phyloP scores from a whole-genome alignment of 1,140 invertebrate species.

The Ptiloglossa arizonensis region DNA sequence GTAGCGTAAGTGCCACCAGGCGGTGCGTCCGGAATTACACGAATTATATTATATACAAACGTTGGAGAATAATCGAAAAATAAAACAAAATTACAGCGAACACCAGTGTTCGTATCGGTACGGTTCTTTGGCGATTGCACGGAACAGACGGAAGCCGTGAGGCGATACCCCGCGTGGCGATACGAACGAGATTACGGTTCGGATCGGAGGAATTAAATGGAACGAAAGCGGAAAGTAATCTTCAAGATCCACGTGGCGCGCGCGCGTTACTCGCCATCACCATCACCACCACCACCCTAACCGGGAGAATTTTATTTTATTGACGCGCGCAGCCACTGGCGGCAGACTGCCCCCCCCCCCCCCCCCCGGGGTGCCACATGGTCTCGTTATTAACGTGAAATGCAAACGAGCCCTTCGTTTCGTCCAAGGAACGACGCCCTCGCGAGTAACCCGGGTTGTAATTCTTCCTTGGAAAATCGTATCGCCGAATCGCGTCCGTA shows the following conservation, averaged over 20 bases:
- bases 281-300: too few relatives aligned
- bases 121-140: not conserved
- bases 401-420: constrained; percentile 65
- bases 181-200: constrained; percentile 32
- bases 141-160: too few relatives aligned
- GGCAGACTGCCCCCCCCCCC: constrained; percentile 49
- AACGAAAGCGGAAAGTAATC: constrained; percentile 59
- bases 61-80: not conserved
- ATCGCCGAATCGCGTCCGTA: constrained; percentile 32
- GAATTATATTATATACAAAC: too few relatives aligned
- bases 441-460: constrained; percentile 40
- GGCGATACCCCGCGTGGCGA: not conserved
- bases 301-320: constrained; percentile 66
- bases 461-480: constrained; percentile 54
- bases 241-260: constrained; percentile 65
- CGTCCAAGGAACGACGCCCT: constrained; percentile 56
- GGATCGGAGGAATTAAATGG: constrained; percentile 59
- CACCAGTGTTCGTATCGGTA: too few relatives aligned
- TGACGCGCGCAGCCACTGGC: constrained; percentile 53
- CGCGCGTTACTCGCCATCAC: too few relatives aligned
- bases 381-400: constrained; percentile 66
- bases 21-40: not conserved
- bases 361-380: constrained; percentile 63
- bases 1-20: constrained; percentile 4
- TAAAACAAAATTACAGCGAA: too few relatives aligned